These are phyloP conservation scores for Poecile montanus DNA, from an alignment of 2,797 vertebrate genomes.

Conservation along the genomic window DNA sequence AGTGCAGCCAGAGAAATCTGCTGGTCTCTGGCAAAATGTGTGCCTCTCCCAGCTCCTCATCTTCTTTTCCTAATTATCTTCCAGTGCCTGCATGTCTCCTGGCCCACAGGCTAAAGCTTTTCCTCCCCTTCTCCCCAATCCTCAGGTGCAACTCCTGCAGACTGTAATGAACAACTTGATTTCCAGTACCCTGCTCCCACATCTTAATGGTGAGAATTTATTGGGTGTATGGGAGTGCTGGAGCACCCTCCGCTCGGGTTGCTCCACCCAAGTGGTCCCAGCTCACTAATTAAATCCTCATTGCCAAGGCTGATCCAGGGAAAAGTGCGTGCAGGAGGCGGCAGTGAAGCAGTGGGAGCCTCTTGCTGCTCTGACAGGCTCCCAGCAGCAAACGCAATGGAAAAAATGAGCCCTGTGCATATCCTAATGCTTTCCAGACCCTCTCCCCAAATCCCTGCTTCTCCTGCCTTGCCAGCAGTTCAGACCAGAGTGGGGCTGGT, in stretches of 20 bases:
- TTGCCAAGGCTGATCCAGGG: background rate
- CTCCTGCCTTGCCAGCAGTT: background rate
- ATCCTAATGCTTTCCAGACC: background rate
- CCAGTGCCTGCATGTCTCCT: too few relatives aligned
- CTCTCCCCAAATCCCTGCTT: background rate
- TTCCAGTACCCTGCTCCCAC: constrained; percentile 33
- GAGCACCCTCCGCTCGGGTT: accelerated
- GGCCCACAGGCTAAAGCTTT: background rate
- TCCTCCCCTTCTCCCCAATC: accelerated
- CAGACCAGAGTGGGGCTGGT: background rate
- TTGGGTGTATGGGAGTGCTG: background rate
- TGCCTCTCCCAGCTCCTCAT: accelerated
- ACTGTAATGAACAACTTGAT: constrained; percentile 62
- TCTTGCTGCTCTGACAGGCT: background rate
- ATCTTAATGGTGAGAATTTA: constrained; percentile 72
- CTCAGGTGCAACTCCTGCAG: constrained; percentile 66
- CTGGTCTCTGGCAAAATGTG: accelerated
- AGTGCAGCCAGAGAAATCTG: accelerated
- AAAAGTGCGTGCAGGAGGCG: background rate
- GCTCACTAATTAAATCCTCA: background rate
- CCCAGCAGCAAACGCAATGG: background rate
- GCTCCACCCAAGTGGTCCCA: accelerated
- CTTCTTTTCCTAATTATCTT: background rate
- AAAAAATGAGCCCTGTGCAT: background rate
- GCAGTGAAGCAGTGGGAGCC: background rate